These are phyloP conservation scores for Graphium colonna DNA, from an alignment of 2,888 invertebrate genomes.

Conservation along the genomic window DNA sequence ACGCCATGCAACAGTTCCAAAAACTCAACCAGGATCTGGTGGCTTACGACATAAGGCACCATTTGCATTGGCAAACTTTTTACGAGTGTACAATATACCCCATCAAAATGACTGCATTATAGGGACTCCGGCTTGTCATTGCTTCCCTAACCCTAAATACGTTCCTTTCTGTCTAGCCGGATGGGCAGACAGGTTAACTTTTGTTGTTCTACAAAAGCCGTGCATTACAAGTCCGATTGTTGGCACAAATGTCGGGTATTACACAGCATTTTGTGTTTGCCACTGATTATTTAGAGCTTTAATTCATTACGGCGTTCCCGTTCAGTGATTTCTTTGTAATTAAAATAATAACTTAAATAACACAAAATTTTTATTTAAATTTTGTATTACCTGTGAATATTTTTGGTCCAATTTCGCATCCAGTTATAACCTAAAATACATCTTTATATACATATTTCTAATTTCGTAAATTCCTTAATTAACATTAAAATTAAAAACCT, in stretches of 20 bases:
- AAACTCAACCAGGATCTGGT: background rate
- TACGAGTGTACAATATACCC: conserved; percentile 13
- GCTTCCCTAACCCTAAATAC: conserved; percentile 78
- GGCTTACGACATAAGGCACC: background rate
- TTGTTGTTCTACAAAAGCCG: conserved; percentile 73
- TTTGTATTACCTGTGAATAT: too few relatives aligned
- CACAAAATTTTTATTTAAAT: too few relatives aligned
- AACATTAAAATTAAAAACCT: too few relatives aligned
- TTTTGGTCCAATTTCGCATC: too few relatives aligned
- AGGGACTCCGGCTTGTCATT: conserved; percentile 71
- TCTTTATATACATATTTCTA: too few relatives aligned
- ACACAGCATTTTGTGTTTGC: conserved; percentile 67
- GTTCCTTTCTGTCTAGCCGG: conserved; percentile 66
- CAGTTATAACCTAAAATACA: too few relatives aligned
- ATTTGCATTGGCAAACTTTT: conserved; percentile 15
- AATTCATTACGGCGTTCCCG: conserved; percentile 40
- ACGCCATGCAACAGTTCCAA: conserved; percentile 25
- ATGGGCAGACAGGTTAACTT: conserved; percentile 77
- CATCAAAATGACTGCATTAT: conserved; percentile 51
- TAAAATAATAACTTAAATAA: conserved; percentile 7
- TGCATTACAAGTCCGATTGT: conserved; percentile 74
- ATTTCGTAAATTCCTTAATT: too few relatives aligned
- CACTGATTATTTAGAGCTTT: conserved; percentile 51
- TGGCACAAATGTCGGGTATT: conserved; percentile 76
- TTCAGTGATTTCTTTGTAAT: conserved; percentile 22